Conservation (phyloP, 1,140 invertebrate genomes). For the Drosophila simulans region DNA sequence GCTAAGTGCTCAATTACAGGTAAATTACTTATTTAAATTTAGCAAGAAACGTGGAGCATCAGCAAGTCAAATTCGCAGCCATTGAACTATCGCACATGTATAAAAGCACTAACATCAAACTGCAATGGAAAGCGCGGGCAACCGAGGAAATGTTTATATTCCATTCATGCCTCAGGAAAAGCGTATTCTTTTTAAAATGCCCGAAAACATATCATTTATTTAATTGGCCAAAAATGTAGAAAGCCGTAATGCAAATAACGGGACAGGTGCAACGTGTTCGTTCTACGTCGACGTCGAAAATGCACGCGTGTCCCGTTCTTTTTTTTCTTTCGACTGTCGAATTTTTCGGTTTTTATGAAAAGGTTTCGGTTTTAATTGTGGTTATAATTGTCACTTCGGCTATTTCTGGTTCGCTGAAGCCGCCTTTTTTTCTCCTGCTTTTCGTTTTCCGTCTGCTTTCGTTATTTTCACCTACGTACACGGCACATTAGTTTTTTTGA, state of each 20-base stretch:
- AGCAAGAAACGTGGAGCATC: constrained; percentile 57
- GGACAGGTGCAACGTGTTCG: constrained; percentile 62
- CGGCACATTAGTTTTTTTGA: constrained; percentile 20
- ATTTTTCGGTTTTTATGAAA: constrained; percentile 33
- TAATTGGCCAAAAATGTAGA: not conserved
- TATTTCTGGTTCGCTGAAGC: constrained; percentile 23
- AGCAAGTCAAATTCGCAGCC: constrained; percentile 60
- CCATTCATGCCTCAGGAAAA: constrained; percentile 54
- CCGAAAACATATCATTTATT: not conserved
- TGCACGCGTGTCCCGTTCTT: constrained; percentile 53
- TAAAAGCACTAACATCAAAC: constrained; percentile 7
- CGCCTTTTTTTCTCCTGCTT: constrained; percentile 2
- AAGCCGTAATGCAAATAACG: constrained; percentile 26
- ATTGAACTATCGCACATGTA: constrained; percentile 41
- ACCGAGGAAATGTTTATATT: constrained; percentile 22
- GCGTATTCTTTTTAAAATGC: not conserved
- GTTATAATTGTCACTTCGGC: constrained; percentile 58
- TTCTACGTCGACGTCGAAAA: constrained; percentile 16
- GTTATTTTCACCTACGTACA: not conserved
- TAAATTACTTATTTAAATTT: constrained; percentile 54
- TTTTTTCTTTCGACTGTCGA: constrained; percentile 8
- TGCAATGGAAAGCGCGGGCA: constrained; percentile 42
- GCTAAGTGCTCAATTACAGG: constrained; percentile 57
- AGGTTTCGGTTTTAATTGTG: constrained; percentile 41
- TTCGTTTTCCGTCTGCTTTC: not conserved